Percentiles rank a stretch among this genome's conserved stretches.
Conservation (phyloP, 2,797 vertebrate species). For the Cynopterus sphinx region DNA sequence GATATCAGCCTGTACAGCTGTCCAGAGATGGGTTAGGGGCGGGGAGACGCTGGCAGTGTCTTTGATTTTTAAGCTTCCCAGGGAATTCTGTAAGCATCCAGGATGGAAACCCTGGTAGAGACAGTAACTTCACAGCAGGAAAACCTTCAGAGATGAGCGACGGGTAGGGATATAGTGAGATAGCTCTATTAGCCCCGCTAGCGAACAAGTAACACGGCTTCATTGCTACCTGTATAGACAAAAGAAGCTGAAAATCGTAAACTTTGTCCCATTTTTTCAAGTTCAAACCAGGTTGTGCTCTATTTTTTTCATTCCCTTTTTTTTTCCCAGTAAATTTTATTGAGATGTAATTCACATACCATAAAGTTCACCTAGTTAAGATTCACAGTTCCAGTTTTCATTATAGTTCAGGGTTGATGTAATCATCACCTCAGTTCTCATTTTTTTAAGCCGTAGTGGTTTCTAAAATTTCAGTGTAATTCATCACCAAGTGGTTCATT, state of each 20-base stretch:
- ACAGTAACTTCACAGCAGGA: neutral
- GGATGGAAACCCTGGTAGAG: neutral
- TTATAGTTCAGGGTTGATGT: neutral
- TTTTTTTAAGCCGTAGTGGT: neutral
- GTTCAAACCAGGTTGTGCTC: neutral
- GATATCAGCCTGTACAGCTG: neutral
- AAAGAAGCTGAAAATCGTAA: neutral
- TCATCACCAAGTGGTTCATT: neutral
- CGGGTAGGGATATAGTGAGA: neutral
- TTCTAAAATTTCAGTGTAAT: slow-evolving; percentile 32
- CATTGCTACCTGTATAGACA: neutral
- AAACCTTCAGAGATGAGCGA: neutral
- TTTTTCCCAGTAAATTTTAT: neutral
- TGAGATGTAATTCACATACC: neutral
- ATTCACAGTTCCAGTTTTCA: neutral
- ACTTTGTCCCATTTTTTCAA: neutral
- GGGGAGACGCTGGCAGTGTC: neutral
- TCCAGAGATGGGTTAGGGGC: neutral
- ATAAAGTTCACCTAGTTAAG: neutral
- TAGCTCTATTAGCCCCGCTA: neutral
- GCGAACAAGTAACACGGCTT: neutral
- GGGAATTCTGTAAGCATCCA: neutral
- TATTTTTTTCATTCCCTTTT: neutral
- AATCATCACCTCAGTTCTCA: neutral
- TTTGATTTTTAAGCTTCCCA: neutral